Conservation (phyloP, 2,113 vertebrate genomes). For the Pogona vitticeps region DNA sequence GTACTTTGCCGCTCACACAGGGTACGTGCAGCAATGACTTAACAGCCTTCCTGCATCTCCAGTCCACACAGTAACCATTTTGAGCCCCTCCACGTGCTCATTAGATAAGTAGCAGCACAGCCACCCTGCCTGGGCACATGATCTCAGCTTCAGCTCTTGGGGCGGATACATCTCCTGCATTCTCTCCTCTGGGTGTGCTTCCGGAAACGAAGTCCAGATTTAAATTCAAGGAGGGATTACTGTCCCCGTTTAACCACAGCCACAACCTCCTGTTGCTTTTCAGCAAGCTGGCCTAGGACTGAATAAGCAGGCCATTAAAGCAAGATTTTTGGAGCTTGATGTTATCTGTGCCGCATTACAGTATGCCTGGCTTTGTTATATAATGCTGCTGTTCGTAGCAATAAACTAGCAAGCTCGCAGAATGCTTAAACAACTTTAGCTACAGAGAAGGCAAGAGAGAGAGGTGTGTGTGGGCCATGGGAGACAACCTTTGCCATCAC, state of each 20-base stretch:
- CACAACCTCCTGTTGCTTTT: slow-evolving; percentile 21
- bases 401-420: slow-evolving; percentile 15
- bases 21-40: slow-evolving; percentile 11
- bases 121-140: not conserved
- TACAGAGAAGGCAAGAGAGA: not conserved
- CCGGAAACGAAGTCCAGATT: not conserved
- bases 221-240: not conserved
- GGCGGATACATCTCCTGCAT: not conserved
- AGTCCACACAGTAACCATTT: slow-evolving; percentile 14
- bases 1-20: not conserved
- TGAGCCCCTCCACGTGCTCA: slow-evolving; percentile 1
- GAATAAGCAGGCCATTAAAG: slow-evolving; percentile 12
- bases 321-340: slow-evolving; percentile 5
- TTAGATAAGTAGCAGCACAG: slow-evolving; percentile 8
- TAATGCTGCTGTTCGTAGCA: not conserved
- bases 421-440: not conserved
- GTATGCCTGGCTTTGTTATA: not conserved
- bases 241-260: slow-evolving; percentile 14
- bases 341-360: slow-evolving; percentile 9
- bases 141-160: not conserved
- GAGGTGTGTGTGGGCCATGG: not conserved
- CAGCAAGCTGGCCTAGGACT: not conserved
- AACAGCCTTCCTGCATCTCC: not conserved
- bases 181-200: not conserved
- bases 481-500: slow-evolving; percentile 5